phyloP scores from a whole-genome alignment of 2,888 invertebrate genomes.

The Amphiduros pacificus region DNA sequence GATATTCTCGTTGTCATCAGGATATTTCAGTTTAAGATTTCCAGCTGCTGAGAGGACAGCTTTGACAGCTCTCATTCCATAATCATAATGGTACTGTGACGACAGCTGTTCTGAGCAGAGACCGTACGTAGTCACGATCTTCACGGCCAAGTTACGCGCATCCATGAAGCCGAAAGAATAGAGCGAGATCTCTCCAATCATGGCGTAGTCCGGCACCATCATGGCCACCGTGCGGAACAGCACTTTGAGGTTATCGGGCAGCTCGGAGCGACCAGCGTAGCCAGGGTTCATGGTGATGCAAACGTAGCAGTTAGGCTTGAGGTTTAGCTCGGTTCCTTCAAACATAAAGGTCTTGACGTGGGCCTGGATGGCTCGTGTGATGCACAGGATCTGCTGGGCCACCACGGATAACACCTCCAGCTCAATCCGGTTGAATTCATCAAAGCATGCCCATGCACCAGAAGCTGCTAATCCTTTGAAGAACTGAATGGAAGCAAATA shows the following conservation, averaged over 20 bases:
- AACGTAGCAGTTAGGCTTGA: conserved; percentile 78
- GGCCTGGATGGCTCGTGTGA: conserved; percentile 74
- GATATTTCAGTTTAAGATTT: conserved; percentile 82
- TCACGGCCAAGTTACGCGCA: conserved; percentile 82
- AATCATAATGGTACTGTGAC: conserved; percentile 93
- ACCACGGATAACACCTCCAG: conserved; percentile 84
- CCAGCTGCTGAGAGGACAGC: conserved; percentile 85
- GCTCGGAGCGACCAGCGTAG: conserved; percentile 62
- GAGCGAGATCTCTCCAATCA: conserved; percentile 83
- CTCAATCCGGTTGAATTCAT: conserved; percentile 87
- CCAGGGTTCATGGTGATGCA: conserved; percentile 64
- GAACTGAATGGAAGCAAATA: too few relatives aligned
- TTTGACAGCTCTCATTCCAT: conserved; percentile 92
- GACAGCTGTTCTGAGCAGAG: conserved; percentile 92
- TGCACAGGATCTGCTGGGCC: conserved; percentile 77
- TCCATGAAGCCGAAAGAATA: conserved; percentile 81
- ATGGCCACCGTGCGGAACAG: conserved; percentile 84
- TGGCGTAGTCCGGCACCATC: conserved; percentile 88
- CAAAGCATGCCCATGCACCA: conserved; percentile 87
- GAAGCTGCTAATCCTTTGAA: conserved; percentile 83
- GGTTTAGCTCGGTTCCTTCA: conserved; percentile 74
- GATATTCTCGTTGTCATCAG: conserved; percentile 75
- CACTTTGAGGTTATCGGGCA: conserved; percentile 64
- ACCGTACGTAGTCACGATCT: conserved; percentile 94
- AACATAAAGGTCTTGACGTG: conserved; percentile 71